These are phyloP conservation scores for Littorina saxatilis DNA, from an alignment of 1,140 invertebrate genomes.

Conservation along the genomic window DNA sequence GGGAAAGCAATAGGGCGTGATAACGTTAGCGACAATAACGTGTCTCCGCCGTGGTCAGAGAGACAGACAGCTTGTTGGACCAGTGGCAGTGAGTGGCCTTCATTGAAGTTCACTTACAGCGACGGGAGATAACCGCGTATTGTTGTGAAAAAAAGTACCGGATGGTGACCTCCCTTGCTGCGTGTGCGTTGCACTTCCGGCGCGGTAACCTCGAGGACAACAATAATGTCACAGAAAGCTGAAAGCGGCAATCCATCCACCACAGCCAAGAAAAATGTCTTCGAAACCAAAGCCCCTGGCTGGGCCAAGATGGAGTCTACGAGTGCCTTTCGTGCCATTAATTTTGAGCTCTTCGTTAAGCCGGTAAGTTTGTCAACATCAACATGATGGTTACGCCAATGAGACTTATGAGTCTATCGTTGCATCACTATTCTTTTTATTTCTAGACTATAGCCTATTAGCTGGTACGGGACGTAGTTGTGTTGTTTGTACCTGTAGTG, in stretches of 20 bases:
- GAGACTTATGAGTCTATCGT: too few relatives aligned
- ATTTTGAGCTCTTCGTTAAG: slow-evolving; percentile 71
- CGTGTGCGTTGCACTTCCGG: background rate
- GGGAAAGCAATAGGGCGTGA: too few relatives aligned
- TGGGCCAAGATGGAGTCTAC: slow-evolving; percentile 61
- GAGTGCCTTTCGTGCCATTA: slow-evolving; percentile 65
- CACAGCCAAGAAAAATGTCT: background rate
- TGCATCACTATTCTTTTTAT: too few relatives aligned
- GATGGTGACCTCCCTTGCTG: background rate
- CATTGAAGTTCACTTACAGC: background rate
- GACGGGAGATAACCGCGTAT: background rate
- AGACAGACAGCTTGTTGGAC: background rate
- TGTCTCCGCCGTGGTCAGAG: background rate
- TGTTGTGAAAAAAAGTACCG: background rate
- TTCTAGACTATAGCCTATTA: too few relatives aligned
- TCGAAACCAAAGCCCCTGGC: slow-evolving; percentile 39
- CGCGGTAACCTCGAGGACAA: background rate
- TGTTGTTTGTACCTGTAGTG: too few relatives aligned
- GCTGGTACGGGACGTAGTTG: too few relatives aligned
- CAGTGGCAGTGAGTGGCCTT: background rate
- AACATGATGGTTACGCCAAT: too few relatives aligned
- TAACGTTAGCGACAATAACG: too few relatives aligned
- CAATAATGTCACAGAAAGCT: slow-evolving; percentile 15
- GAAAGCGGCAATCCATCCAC: background rate
- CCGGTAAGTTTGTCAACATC: slow-evolving; percentile 68